Evolutionary conservation across 2,888 invertebrate species (phyloP), one percentile per base, ranked within the genome.

Genomic region (Idaea dimidiata): DNA sequence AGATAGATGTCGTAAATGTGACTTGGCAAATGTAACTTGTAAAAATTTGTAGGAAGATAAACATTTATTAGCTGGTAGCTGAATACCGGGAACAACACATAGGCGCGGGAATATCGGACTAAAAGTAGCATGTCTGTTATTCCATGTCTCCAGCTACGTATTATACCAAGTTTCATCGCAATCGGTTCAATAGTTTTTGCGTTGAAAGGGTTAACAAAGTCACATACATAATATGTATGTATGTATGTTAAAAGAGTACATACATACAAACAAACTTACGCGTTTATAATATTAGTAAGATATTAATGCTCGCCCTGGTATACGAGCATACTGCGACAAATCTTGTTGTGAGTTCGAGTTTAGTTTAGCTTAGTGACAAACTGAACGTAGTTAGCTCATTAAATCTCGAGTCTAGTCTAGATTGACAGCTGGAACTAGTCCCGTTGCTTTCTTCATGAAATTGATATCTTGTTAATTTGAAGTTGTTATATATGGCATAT

Each of bases 401-500:
- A 43, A 43, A 43, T 43, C 43, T 43, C 8, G 43, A 24, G 10
- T 14, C 43, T 14, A 24, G 10, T 14, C 43, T 14, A 43, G 43
- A 43, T 43, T 43, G 43, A 43, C 43, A 43, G 43, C 43, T 43
- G 43, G 10, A 24, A 43, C 43, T 43, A 43, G 43, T 43, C 14
- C 43, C 8, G 43, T 10, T 6, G 43, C 43, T 43, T 43, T 43
- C 43, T 43, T 43, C 43, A 43, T 43, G 43, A 43, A 8, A 43
- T 43, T 43, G 43, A 43, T 43, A 43, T 43, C 43, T 43, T 43
- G 43, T 43, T 43, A 43, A 43, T 43, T 43, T 43, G 43, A 43
- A 43, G 43, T 43, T 10, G 43, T 43, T 43, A 43, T 8, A 14
- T 24, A 24, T 24, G 24, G 24, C 24, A 24, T 24, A 24, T 24